Evolutionary conservation across 2,888 invertebrate species (phyloP).

Genomic region (Argyresthia albistria): DNA sequence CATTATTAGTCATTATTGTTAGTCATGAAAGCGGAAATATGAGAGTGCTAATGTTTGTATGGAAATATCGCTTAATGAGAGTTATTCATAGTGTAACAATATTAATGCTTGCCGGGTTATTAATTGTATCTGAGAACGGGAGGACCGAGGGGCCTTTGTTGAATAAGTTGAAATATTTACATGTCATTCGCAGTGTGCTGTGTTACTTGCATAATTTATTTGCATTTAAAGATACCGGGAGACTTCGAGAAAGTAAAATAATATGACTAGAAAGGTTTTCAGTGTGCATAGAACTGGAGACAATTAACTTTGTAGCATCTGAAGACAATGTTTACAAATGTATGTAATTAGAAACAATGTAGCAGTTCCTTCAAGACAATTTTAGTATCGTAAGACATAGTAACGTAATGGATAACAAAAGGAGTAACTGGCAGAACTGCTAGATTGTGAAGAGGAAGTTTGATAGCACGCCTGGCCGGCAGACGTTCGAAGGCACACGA

Average conservation of each 20-base stretch:
- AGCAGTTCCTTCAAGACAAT: neutral
- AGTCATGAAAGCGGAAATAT: neutral
- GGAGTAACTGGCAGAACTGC: constrained; percentile 39
- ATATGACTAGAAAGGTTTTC: neutral
- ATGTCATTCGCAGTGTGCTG: neutral
- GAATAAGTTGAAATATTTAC: neutral
- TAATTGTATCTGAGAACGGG: neutral
- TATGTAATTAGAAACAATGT: neutral
- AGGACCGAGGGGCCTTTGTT: neutral
- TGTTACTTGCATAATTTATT: neutral
- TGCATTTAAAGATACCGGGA: neutral
- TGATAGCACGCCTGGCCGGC: constrained; percentile 65
- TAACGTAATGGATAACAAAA: neutral
- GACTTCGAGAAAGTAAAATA: neutral
- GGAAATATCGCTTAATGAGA: neutral
- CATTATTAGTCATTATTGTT: no score
- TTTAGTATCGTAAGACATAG: no score
- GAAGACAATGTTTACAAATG: no score
- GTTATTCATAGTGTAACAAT: neutral
- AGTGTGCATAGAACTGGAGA: neutral
- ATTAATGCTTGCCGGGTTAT: no score
- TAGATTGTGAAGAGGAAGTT: constrained; percentile 59
- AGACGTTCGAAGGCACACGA: constrained; percentile 66
- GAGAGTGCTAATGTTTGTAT: neutral
- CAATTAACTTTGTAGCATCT: neutral